Evolutionary conservation across 2,888 invertebrate genomes (phyloP).

Genomic region (Dicyrtoma fusca): DNA sequence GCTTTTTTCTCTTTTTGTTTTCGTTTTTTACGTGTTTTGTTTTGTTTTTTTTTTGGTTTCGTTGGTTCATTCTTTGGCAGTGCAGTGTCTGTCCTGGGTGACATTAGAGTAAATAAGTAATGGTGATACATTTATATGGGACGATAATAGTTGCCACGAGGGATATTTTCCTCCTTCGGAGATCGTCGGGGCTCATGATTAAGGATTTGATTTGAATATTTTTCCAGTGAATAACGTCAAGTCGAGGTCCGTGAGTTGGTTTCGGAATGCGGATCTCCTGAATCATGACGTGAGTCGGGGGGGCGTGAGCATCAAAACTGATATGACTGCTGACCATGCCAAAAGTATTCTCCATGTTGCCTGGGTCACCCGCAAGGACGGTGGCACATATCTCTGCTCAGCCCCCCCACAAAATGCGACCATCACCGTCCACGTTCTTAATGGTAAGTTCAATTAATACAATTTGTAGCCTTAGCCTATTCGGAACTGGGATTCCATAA

Average conservation of each 20-base stretch:
- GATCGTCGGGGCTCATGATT: conserved; percentile 8
- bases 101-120: too few species aligned
- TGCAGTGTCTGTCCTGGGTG: too few species aligned
- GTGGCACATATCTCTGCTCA: conserved; percentile 65
- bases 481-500: background rate
- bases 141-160: too few species aligned
- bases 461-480: too few species aligned
- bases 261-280: conserved; percentile 61
- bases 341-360: conserved; percentile 64
- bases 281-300: conserved; percentile 71
- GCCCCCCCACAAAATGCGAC: conserved; percentile 63
- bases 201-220: background rate
- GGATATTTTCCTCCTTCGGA: too few species aligned
- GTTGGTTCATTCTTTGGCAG: too few species aligned
- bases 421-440: conserved; percentile 64
- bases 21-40: too few species aligned
- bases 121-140: too few species aligned
- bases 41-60: too few species aligned
- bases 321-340: conserved; percentile 64
- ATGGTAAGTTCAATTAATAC: conserved; percentile 63
- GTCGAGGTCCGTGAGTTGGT: conserved; percentile 54
- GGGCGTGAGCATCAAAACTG: conserved; percentile 67
- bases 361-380: conserved; percentile 63
- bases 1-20: too few species aligned
- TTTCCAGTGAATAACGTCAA: conserved; percentile 54